Evolutionary conservation across 1,140 invertebrate species (phyloP).

Genomic region (Aplysia californica): DNA sequence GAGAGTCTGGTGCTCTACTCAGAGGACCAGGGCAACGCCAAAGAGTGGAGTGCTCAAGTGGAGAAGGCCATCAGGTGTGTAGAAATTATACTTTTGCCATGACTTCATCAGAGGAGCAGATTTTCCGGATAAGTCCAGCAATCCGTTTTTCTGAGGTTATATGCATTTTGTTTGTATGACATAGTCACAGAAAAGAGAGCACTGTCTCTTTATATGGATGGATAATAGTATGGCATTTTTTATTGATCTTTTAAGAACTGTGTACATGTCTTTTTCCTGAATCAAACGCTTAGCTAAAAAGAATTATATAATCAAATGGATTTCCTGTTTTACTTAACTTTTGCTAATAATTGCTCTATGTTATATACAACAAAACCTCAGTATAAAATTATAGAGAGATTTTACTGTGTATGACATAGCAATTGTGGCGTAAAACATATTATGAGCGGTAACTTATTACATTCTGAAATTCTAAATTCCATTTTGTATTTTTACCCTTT

Average conservation of each 20-base stretch:
- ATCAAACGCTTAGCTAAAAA: background rate
- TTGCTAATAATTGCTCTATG: background rate
- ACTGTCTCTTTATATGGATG: background rate
- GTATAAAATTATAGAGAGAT: no score
- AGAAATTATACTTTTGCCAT: background rate
- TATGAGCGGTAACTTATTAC: no score
- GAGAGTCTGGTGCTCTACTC: conserved; percentile 63
- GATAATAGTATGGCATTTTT: background rate
- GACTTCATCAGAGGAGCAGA: background rate
- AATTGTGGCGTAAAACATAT: no score
- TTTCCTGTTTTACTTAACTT: background rate
- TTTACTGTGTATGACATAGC: no score
- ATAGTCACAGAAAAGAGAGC: background rate
- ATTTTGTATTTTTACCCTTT: no score
- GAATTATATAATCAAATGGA: background rate
- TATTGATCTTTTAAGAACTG: background rate
- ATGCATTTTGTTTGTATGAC: background rate
- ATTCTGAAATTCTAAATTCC: no score
- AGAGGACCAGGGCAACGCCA: conserved; percentile 49
- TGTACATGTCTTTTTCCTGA: background rate
- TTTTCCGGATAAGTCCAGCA: no score
- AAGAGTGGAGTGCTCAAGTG: conserved; percentile 52
- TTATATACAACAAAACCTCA: no score
- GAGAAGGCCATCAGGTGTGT: conserved; percentile 56
- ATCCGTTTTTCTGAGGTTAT: background rate